phyloP scores from a whole-genome alignment of 2,888 invertebrate species.

The Tenthredo notha region DNA sequence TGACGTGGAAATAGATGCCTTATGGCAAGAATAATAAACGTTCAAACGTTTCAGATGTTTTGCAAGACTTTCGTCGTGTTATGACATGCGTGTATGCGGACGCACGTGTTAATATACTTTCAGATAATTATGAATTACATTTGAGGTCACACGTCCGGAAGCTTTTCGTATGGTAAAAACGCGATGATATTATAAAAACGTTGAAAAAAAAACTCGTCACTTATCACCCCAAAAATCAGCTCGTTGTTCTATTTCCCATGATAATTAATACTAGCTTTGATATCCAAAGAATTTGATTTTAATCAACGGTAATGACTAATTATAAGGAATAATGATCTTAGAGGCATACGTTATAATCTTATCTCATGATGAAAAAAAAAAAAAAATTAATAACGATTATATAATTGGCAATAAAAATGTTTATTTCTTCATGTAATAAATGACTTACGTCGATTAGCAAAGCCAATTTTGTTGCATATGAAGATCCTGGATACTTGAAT shows the following conservation, averaged over 20 bases:
- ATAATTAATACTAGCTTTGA: background rate
- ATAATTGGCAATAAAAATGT: background rate
- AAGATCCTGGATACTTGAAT: background rate
- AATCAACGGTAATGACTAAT: background rate
- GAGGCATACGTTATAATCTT: background rate
- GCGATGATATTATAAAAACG: background rate
- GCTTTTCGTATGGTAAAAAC: background rate
- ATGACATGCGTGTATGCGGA: background rate
- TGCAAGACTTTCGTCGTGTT: constrained; percentile 30
- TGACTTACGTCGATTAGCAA: background rate
- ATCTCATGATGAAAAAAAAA: background rate
- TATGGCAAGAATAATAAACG: constrained; percentile 35
- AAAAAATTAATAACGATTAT: background rate
- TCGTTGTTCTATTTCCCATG: background rate
- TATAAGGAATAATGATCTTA: background rate
- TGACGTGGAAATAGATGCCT: background rate
- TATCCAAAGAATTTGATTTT: background rate
- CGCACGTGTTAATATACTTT: constrained; percentile 43
- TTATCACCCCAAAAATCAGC: background rate
- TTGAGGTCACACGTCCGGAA: background rate
- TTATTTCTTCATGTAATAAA: background rate
- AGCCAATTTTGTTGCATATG: background rate
- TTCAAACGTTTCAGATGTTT: background rate
- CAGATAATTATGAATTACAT: constrained; percentile 14
- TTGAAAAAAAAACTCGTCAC: background rate